A percentile compares a stretch with the other conserved stretches of the same genome.
These are phyloP conservation scores for Thereuonema tuberculata DNA, from an alignment of 1,140 invertebrate species.

Conservation along the genomic window DNA sequence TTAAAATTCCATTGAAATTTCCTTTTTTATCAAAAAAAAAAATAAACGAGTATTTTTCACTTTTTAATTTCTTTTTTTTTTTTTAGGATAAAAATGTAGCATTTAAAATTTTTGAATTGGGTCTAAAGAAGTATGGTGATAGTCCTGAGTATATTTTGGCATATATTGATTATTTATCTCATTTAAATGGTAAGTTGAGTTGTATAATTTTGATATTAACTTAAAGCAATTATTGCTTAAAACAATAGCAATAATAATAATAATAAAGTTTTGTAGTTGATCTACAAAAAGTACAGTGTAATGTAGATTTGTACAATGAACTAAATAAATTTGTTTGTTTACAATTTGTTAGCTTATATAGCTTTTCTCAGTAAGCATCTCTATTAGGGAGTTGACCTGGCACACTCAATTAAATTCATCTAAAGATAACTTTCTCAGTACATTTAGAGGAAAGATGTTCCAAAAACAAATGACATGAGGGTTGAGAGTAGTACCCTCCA, in stretches of 20 bases:
- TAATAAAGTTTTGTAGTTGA: constrained; percentile 3
- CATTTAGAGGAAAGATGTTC: too few relatives aligned
- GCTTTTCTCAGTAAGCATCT: too few relatives aligned
- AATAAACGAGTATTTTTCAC: background rate
- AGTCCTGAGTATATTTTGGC: constrained; percentile 87
- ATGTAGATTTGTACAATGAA: background rate
- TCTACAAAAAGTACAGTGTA: background rate
- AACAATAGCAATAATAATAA: background rate
- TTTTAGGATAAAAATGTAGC: constrained; percentile 86
- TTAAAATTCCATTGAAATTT: background rate
- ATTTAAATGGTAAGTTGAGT: constrained; percentile 84
- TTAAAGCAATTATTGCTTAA: background rate
- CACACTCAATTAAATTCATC: too few relatives aligned
- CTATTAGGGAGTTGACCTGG: too few relatives aligned
- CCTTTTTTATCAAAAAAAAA: background rate
- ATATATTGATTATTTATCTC: constrained; percentile 94
- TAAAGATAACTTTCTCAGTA: too few relatives aligned
- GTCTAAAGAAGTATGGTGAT: constrained; percentile 88
- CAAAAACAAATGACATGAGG: too few relatives aligned
- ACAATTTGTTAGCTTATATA: too few relatives aligned
- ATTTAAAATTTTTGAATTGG: constrained; percentile 94
- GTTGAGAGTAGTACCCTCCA: too few relatives aligned
- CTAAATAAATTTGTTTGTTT: too few relatives aligned
- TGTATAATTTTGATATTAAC: background rate
- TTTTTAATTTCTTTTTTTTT: background rate